Base-by-base conservation (phyloP, 2,797 vertebrate genomes). In the Anas flavirostris region DNA sequence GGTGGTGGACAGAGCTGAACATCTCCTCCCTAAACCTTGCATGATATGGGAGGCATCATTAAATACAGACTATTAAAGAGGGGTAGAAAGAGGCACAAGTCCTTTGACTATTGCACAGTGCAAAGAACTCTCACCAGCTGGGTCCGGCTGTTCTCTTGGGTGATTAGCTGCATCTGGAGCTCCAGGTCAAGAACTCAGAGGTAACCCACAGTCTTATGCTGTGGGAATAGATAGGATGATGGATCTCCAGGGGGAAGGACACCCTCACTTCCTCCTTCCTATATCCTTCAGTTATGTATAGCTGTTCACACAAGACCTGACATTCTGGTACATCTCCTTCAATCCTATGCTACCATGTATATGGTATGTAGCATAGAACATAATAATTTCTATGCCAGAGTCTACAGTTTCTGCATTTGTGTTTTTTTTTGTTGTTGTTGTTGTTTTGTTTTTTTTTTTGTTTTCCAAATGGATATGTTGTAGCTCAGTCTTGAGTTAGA, bases 321-420 rank as follows among this genome's bases (percentile, higher is more conserved):
- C 0, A 0, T 7, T 70, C 60, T 55, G 10, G 33, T 41, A 55
- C 12, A 69, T 17, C 39, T 74, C 39, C 16, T 82, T 31, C n/a
- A 44, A 3, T 33, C 79, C 48, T 68, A 7, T 60, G 12, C n/a
- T 86, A 10, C 43, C 17, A 44, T 44, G 43, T 18, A 44, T 44
- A 44, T 44, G 43, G 43, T 12, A 3, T 0, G 0, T 35, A 63
- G 25, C 29, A 56, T 12, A 70, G 10, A 2, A 6, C 7, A 46
- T 50, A n/a, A 25, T 22, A 82, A 35, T 18, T 75, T 78, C 44
- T 22, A 5, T 69, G 50, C 15, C 66, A 62, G 9, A 10, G 52
- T 73, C 35, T 53, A 11, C 25, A 77, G 7, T 2, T 7, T 66
- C 44, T 75, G 4, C 33, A 9, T 48, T 48, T 48, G 23, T 48